phyloP scores from a whole-genome alignment of 37 sponge, comb jelly and placozoan genomes.

The Spongilla lacustris region DNA sequence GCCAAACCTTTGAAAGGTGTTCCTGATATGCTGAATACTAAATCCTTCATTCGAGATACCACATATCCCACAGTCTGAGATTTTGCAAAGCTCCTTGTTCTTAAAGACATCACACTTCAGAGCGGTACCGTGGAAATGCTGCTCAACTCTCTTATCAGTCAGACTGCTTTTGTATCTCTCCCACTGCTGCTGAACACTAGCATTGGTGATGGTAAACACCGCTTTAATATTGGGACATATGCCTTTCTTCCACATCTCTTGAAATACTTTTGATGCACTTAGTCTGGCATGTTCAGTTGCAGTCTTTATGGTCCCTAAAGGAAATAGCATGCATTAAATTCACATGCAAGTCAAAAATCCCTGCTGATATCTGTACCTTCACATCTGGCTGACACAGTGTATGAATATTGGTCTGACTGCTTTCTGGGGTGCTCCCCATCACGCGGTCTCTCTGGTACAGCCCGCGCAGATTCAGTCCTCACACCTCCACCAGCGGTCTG shows the following conservation, averaged over 20 bases:
- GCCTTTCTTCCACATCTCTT: neutral
- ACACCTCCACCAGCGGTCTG: conserved; percentile 20
- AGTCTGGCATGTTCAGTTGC: neutral
- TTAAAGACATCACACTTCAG: conserved; percentile 54
- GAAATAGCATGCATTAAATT: too few relatives aligned
- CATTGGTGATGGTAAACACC: neutral
- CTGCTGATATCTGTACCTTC: too few relatives aligned
- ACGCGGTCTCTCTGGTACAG: neutral
- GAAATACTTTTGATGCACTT: neutral
- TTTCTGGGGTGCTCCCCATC: neutral
- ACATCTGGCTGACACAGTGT: neutral
- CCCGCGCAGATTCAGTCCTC: neutral
- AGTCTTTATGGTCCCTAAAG: too few relatives aligned
- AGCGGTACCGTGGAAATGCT: conserved; percentile 63
- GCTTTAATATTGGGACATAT: neutral
- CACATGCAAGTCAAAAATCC: too few relatives aligned
- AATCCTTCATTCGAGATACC: conserved; percentile 56
- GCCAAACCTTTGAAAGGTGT: conserved; percentile 54
- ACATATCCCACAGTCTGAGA: conserved; percentile 53
- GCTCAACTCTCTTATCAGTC: conserved; percentile 8
- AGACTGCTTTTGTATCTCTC: neutral
- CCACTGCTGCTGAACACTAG: neutral
- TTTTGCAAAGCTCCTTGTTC: conserved; percentile 23
- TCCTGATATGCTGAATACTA: conserved; percentile 8
- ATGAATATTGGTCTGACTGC: neutral